phyloP scores from a whole-genome alignment of 2,888 invertebrate species.

The Vanessa cardui region DNA sequence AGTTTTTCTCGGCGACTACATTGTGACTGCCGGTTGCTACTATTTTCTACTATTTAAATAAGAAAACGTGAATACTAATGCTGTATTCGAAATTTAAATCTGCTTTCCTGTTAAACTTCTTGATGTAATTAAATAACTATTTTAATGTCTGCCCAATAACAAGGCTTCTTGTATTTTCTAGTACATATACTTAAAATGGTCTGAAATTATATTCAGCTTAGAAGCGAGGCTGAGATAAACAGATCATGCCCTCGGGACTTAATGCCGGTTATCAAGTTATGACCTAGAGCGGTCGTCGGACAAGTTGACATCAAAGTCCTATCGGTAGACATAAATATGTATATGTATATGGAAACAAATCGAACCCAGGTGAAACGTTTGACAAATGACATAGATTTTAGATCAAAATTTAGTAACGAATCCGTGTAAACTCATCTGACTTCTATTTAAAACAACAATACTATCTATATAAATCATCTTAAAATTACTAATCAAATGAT shows the following conservation, averaged over 20 bases:
- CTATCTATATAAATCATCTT: no score
- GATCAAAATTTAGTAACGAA: no score
- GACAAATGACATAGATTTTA: no score
- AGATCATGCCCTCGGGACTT: conserved; percentile 19
- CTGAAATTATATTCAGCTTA: conserved; percentile 3
- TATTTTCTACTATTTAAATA: no score
- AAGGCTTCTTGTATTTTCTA: not conserved
- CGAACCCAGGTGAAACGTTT: not conserved
- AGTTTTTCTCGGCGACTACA: no score
- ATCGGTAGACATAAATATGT: not conserved
- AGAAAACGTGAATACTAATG: no score
- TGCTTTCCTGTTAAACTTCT: no score
- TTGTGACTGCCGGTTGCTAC: no score
- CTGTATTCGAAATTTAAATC: no score
- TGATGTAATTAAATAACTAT: not conserved
- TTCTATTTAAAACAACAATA: no score
- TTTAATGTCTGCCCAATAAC: not conserved
- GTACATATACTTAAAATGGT: not conserved
- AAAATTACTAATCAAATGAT: no score
- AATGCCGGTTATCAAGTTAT: conserved; percentile 28
- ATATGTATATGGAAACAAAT: not conserved
- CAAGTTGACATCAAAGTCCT: conserved; percentile 19
- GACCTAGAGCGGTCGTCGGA: conserved; percentile 21
- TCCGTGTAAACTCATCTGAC: no score
- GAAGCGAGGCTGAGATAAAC: conserved; percentile 18